Conservation (phyloP, 2,888 invertebrate genomes). For the Mythimna lalbum region DNA sequence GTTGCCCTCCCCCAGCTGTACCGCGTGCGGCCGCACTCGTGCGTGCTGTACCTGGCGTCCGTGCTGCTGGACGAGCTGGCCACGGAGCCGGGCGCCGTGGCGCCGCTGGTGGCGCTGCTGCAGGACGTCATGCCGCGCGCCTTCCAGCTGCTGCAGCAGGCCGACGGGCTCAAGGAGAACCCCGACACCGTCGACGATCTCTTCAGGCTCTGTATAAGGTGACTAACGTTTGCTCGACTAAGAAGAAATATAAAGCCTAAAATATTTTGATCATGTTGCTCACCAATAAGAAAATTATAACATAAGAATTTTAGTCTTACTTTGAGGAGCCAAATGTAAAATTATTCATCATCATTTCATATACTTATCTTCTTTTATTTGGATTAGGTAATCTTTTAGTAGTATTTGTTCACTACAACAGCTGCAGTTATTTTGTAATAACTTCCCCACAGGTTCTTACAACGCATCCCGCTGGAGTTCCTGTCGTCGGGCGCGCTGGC, state of each 20-base stretch:
- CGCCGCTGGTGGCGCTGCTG: constrained; percentile 96
- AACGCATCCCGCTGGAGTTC: constrained; percentile 96
- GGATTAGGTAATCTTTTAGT: too few relatives aligned
- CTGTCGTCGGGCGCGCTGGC: constrained; percentile 94
- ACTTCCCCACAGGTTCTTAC: constrained; percentile 92
- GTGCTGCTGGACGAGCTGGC: constrained; percentile 96
- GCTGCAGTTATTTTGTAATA: not conserved
- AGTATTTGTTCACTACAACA: not conserved
- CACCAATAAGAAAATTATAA: too few relatives aligned
- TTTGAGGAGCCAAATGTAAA: too few relatives aligned
- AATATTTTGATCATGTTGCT: too few relatives aligned
- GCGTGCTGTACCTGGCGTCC: constrained; percentile 95
- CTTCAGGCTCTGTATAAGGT: constrained; percentile 95
- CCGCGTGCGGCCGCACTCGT: constrained; percentile 93
- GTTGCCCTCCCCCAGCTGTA: constrained; percentile 83
- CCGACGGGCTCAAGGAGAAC: constrained; percentile 96
- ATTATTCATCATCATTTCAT: too few relatives aligned
- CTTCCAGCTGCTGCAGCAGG: constrained; percentile 94
- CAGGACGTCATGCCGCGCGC: constrained; percentile 95
- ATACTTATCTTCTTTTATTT: too few relatives aligned
- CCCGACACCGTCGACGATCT: constrained; percentile 99
- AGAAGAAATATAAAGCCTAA: too few relatives aligned
- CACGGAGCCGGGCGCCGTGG: constrained; percentile 93
- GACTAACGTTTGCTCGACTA: too few relatives aligned
- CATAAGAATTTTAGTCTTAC: too few relatives aligned